Base-by-base conservation (phyloP, 2,113 vertebrate species). In the Phaethornis superciliosus region DNA sequence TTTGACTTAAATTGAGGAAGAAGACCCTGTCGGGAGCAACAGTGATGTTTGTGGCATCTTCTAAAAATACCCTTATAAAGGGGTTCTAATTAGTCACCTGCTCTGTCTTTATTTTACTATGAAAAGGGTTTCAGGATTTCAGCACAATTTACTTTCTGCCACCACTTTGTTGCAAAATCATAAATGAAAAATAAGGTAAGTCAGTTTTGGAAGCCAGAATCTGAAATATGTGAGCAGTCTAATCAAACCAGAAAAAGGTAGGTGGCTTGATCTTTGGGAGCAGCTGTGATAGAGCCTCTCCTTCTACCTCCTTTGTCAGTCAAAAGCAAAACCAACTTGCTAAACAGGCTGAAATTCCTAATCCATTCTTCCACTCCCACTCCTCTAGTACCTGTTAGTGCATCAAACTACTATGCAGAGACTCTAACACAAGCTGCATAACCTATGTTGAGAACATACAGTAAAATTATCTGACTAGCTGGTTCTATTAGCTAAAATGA, bases 401-500 rank as follows among this genome's bases (percentile, higher is more conserved):
- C 21, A 67, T n/a, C 30, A 49, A 82, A 80, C 49, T 92, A 85
- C 63, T 87, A 70, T n/a, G 23, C 46, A 55, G 58, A 71, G 46
- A 56, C 4, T 83, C 24, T 76, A 82, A 65, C 49, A 52, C 2
- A 2, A 55, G 19, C 70, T 68, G 13, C 32, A 23, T 81, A 91
- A 86, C 26, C 4, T 64, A 76, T 30, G 23, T 46, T 56, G 33
- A 49, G 70, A 89, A 81, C n/a, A 93, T 40, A 72, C 19, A 88
- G 27, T 76, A 51, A 74, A 92, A 95, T 14, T 82, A 55, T 46
- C 81, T 85, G 85, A 82, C 74, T 85, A 93, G 46, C 46, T 85
- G 55, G 27, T 23, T 85, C 59, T 55, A 91, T 80, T 92, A 91
- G 52, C 64, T 89, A 88, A 93, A 88, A 91, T 56, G 24, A 90